phyloP scores from a whole-genome alignment of 2,797 vertebrate species.

The Hydrophis major region DNA sequence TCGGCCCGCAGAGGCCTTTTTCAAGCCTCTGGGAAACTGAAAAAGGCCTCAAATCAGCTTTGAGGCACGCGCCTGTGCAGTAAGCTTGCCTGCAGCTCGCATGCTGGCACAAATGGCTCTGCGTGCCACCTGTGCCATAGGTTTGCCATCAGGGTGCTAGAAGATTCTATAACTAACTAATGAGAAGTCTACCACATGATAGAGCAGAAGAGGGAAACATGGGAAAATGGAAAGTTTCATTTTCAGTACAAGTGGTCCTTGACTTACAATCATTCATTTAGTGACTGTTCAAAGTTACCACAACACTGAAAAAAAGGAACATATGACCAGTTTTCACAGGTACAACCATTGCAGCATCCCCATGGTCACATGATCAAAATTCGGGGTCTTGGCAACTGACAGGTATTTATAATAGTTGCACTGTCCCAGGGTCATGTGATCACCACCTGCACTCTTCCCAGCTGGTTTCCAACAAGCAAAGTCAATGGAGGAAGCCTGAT shows the following conservation, averaged over 20 bases:
- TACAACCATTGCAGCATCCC: background rate
- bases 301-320: background rate
- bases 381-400: background rate
- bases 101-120: no score
- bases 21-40: no score
- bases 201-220: background rate
- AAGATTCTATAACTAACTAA: background rate
- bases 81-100: no score
- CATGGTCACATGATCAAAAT: background rate
- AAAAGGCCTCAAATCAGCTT: no score
- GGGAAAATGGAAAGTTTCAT: background rate
- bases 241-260: background rate
- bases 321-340: background rate
- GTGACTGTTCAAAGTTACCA: background rate
- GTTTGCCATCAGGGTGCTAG: no score
- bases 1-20: no score
- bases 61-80: no score
- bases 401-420: background rate
- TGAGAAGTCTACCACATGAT: background rate
- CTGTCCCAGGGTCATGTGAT: background rate
- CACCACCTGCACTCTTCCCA: background rate
- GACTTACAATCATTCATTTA: background rate
- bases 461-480: background rate
- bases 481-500: background rate
- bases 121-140: no score